A percentile compares a stretch with the other conserved stretches of the same genome.
Conservation (phyloP, 2,888 invertebrate genomes). For the Eledona agricola region DNA sequence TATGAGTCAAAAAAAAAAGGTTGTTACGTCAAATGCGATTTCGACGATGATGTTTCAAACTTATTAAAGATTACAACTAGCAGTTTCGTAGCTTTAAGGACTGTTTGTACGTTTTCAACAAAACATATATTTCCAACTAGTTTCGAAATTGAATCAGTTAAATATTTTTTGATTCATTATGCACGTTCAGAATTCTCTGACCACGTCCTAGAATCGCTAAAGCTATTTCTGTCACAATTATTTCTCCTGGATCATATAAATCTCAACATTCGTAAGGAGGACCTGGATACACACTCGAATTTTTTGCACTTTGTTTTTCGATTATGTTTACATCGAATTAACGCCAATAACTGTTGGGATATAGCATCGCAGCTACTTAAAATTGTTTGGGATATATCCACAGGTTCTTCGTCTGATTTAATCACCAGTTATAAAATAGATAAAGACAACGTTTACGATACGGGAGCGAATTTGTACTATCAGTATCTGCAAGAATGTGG, state of each 20-base stretch:
- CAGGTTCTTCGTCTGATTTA: slow-evolving; percentile 38
- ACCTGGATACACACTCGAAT: slow-evolving; percentile 35
- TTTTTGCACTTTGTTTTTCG: slow-evolving; percentile 40
- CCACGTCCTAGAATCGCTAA: slow-evolving; percentile 38
- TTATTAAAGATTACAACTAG: slow-evolving; percentile 37
- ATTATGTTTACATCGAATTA: slow-evolving; percentile 37
- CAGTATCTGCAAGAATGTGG: slow-evolving; percentile 28
- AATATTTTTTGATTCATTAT: slow-evolving; percentile 35
- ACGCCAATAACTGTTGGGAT: slow-evolving; percentile 37
- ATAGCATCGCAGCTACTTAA: slow-evolving; percentile 44
- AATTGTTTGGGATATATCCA: slow-evolving; percentile 40
- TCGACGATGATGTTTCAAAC: slow-evolving; percentile 29
- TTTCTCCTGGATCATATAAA: slow-evolving; percentile 38
- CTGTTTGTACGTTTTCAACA: slow-evolving; percentile 43
- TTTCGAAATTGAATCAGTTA: slow-evolving; percentile 38
- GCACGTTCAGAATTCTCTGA: slow-evolving; percentile 34
- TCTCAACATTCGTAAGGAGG: slow-evolving; percentile 29
- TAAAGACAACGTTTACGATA: slow-evolving; percentile 39
- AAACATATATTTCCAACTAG: slow-evolving; percentile 39
- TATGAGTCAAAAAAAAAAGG: slow-evolving; percentile 44
- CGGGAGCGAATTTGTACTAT: slow-evolving; percentile 40
- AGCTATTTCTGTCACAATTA: slow-evolving; percentile 42
- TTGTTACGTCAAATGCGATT: slow-evolving; percentile 21
- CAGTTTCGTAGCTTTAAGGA: slow-evolving; percentile 39
- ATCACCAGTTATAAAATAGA: slow-evolving; percentile 41